These are phyloP conservation scores for Prionailurus bengalensis DNA, from an alignment of 2,113 vertebrate species.

Conservation along the genomic window DNA sequence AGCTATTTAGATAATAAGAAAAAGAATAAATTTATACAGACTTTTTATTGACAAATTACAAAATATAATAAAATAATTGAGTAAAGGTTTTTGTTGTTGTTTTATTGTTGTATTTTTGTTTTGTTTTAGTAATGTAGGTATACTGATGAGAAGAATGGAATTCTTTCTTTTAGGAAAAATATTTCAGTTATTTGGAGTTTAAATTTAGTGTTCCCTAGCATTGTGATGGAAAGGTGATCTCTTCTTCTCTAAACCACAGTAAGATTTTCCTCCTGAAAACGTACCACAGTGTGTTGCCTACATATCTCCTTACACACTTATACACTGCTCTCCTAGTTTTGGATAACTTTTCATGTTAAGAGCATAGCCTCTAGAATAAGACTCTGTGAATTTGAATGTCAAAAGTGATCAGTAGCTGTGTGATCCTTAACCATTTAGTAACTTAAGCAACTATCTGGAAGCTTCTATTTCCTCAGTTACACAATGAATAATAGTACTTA, in stretches of 20 bases:
- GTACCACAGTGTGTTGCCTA: background rate
- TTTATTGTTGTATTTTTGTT: too few species aligned
- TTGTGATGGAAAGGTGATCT: background rate
- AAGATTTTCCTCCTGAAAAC: background rate
- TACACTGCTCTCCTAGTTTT: background rate
- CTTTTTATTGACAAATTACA: background rate
- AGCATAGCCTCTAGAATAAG: background rate
- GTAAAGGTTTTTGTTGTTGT: background rate
- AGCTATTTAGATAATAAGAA: background rate
- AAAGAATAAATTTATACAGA: background rate
- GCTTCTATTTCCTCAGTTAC: background rate
- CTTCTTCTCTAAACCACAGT: background rate
- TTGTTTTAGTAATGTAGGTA: background rate
- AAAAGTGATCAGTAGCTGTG: background rate
- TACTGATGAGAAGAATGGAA: background rate
- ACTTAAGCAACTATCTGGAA: background rate
- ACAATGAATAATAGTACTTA: background rate
- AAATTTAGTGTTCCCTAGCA: background rate
- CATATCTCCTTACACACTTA: background rate
- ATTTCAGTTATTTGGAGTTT: background rate
- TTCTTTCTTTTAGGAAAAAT: background rate
- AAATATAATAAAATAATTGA: slow-evolving; percentile 6
- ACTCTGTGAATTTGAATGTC: background rate
- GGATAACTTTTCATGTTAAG: background rate
- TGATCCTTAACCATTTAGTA: background rate